Conservation (phyloP, 64 coral and sea anemone species). For the Pocillopora verrucosa region DNA sequence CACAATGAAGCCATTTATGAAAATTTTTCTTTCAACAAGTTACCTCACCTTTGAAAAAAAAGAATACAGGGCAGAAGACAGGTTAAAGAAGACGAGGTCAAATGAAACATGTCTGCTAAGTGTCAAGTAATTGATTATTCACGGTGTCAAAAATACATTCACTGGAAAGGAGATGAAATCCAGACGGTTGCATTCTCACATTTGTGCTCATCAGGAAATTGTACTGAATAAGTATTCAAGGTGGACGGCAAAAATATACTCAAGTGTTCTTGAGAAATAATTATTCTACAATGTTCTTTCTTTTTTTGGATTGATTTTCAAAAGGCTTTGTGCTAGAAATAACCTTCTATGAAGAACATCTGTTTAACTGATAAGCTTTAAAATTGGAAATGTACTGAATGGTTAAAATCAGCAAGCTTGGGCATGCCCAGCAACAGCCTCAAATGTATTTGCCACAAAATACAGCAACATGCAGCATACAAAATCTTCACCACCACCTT, state of each 20-base stretch:
- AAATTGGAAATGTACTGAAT: constrained; percentile 19
- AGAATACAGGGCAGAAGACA: background rate
- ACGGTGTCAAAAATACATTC: background rate
- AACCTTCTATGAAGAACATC: constrained; percentile 16
- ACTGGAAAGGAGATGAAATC: background rate
- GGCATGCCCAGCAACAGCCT: background rate
- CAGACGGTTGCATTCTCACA: background rate
- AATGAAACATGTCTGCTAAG: background rate
- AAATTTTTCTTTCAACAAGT: too few relatives aligned
- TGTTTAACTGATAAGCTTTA: constrained; percentile 6
- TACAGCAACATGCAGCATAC: background rate
- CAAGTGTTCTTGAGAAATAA: too few relatives aligned
- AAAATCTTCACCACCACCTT: background rate
- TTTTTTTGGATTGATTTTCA: background rate
- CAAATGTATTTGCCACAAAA: background rate
- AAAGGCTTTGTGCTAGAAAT: background rate
- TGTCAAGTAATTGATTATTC: background rate
- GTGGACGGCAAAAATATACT: too few relatives aligned
- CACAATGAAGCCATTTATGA: too few relatives aligned
- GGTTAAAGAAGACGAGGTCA: background rate
- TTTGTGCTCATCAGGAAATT: background rate
- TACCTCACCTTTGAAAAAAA: background rate
- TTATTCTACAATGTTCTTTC: too few relatives aligned
- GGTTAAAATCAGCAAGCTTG: background rate
- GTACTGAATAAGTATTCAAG: background rate